phyloP scores from a whole-genome alignment of 2,113 vertebrate species.

The Psittacula cyanocephala region DNA sequence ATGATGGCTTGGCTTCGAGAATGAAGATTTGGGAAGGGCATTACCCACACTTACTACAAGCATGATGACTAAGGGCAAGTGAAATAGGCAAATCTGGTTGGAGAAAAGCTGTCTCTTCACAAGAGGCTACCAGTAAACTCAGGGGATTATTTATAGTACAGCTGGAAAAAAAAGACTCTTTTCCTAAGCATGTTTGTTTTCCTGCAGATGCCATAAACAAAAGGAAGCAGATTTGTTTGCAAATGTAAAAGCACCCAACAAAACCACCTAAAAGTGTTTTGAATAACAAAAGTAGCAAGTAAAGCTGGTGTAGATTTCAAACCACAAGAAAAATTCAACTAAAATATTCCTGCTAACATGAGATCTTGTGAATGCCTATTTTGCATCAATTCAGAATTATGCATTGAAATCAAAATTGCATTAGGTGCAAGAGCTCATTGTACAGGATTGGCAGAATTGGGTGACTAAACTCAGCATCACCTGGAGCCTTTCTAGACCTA shows the following conservation, averaged over 20 bases:
- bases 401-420: background rate
- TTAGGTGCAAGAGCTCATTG: background rate
- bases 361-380: background rate
- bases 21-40: too few relatives aligned
- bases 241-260: background rate
- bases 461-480: background rate
- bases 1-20: too few relatives aligned
- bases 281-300: background rate
- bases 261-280: background rate
- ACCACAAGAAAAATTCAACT: background rate
- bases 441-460: background rate
- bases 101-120: background rate
- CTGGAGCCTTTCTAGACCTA: background rate
- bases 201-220: background rate
- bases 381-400: background rate
- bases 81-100: too few relatives aligned
- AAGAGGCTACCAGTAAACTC: background rate
- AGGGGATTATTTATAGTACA: background rate
- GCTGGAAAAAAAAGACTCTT: background rate
- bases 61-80: too few relatives aligned
- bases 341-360: background rate
- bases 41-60: too few relatives aligned
- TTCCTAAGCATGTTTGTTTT: background rate
- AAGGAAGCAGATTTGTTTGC: background rate
- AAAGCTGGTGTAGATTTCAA: background rate